Evolutionary conservation across 2,888 invertebrate genomes (phyloP).

Genomic region (Cryptocheilus praepositus): DNA sequence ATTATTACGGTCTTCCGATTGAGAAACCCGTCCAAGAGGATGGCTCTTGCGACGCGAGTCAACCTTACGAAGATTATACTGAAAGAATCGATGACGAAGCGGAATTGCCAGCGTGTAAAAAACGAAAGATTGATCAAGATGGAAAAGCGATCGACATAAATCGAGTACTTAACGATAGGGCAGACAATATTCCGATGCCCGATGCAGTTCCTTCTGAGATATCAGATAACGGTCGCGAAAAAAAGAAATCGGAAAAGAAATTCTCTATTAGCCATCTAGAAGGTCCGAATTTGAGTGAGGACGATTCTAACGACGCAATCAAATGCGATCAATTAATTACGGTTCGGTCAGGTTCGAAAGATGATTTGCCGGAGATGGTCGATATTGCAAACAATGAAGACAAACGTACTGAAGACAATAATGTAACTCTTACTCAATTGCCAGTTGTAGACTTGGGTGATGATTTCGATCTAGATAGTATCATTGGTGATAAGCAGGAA

Average conservation of each 20-base stretch:
- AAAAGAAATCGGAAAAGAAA: neutral
- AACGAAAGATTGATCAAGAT: conserved; percentile 45
- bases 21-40: conserved; percentile 28
- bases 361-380: neutral
- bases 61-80: conserved; percentile 28
- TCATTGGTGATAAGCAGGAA: conserved; percentile 17
- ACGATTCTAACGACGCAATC: conserved; percentile 1
- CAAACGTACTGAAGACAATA: neutral
- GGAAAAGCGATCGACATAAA: neutral
- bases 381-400: conserved; percentile 8
- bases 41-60: conserved; percentile 28
- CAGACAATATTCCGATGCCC: too few species aligned
- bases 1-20: conserved; percentile 62
- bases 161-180: too few species aligned
- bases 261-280: neutral
- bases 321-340: neutral
- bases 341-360: neutral
- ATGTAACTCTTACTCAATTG: conserved; percentile 57
- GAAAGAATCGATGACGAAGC: conserved; percentile 15
- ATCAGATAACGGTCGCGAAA: neutral
- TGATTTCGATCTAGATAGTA: conserved; percentile 61
- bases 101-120: conserved; percentile 55
- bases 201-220: too few species aligned
- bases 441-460: conserved; percentile 69
- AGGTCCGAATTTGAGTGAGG: too few species aligned